Evolutionary conservation across 2,888 invertebrate species (phyloP).

Genomic region (Drosophila conformis): DNA sequence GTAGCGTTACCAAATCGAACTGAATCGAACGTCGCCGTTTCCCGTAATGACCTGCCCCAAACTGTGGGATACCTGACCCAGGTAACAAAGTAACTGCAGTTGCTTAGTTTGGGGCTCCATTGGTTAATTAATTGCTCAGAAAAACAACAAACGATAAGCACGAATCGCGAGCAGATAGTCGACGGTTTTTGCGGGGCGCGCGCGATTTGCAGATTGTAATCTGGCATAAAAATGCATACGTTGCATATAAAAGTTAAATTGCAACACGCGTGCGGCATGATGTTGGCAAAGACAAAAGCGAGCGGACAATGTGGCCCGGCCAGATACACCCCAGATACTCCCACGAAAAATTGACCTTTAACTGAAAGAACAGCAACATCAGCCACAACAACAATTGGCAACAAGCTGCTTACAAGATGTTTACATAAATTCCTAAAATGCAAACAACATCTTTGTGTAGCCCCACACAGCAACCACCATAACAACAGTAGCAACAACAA

Average conservation of each 20-base stretch:
- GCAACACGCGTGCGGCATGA: conserved; percentile 78
- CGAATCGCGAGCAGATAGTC: conserved; percentile 66
- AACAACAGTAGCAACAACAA: conserved; percentile 11
- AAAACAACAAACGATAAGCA: conserved; percentile 72
- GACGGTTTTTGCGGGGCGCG: conserved; percentile 52
- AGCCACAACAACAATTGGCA: conserved; percentile 46
- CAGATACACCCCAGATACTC: conserved; percentile 60
- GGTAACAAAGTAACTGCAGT: conserved; percentile 19
- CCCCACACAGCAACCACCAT: conserved; percentile 13
- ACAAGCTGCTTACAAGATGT: conserved; percentile 78
- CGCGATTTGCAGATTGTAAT: conserved; percentile 60
- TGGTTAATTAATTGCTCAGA: conserved; percentile 78
- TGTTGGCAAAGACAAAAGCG: conserved; percentile 63
- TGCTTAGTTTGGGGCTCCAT: conserved; percentile 26
- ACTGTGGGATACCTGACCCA: conserved; percentile 40
- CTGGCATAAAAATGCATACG: conserved; percentile 55
- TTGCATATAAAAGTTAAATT: conserved; percentile 70
- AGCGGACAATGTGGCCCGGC: conserved; percentile 40
- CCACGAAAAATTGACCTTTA: conserved; percentile 81
- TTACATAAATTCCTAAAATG: conserved; percentile 83
- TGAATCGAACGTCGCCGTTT: background rate
- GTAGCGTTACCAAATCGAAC: conserved; percentile 24
- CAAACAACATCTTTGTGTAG: conserved; percentile 75
- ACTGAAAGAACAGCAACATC: conserved; percentile 55
- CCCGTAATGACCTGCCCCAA: conserved; percentile 43